Evolutionary conservation across 1,140 invertebrate genomes (phyloP).

Genomic region (Formica exsecta): DNA sequence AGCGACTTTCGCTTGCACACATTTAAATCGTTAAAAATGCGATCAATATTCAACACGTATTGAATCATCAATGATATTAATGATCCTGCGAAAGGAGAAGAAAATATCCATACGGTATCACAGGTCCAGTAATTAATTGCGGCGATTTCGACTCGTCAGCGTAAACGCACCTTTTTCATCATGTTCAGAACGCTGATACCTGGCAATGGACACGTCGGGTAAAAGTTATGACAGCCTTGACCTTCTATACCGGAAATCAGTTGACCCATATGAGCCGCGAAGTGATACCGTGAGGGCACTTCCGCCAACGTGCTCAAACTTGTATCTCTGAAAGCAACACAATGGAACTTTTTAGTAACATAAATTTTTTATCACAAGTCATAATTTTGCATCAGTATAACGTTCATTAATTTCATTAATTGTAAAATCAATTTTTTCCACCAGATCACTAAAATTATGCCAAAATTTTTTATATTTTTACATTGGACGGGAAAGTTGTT

Average conservation of each 20-base stretch:
- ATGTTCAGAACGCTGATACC: slow-evolving; percentile 89
- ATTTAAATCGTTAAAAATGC: neutral
- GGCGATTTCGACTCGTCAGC: slow-evolving; percentile 73
- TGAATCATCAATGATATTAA: neutral
- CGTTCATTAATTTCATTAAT: neutral
- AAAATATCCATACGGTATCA: slow-evolving; percentile 67
- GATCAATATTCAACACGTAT: neutral
- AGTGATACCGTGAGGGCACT: slow-evolving; percentile 92
- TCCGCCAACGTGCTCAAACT: slow-evolving; percentile 88
- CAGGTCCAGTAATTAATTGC: slow-evolving; percentile 63
- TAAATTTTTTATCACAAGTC: neutral
- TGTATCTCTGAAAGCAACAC: slow-evolving; percentile 87
- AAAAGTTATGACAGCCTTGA: slow-evolving; percentile 91
- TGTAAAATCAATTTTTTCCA: neutral
- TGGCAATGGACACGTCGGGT: slow-evolving; percentile 90
- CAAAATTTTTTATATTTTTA: neutral
- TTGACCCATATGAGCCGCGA: slow-evolving; percentile 94
- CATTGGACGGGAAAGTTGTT: neutral
- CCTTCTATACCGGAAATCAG: slow-evolving; percentile 90
- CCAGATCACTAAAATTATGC: neutral
- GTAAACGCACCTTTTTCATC: slow-evolving; percentile 89
- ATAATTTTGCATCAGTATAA: neutral
- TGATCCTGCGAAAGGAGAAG: neutral
- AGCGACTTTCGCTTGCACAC: neutral
- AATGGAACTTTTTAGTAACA: neutral